phyloP scores from a whole-genome alignment of 2,888 invertebrate species.

The Margaritifera margaritifera region DNA sequence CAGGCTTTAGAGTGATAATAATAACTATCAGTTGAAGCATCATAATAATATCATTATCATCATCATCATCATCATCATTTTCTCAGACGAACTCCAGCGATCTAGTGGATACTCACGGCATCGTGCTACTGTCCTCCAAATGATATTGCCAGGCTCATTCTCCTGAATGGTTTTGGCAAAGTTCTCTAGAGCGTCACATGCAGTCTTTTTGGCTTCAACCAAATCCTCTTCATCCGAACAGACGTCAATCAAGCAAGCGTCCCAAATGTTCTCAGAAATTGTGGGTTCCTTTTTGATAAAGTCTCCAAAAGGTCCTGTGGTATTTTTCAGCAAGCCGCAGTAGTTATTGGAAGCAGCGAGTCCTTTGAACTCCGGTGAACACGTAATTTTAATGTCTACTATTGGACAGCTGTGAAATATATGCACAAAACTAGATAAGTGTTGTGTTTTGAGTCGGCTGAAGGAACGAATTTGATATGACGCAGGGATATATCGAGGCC shows the following conservation, averaged over 20 bases:
- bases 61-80: no score
- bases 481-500: no score
- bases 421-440: no score
- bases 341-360: constrained; percentile 8
- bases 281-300: constrained; percentile 19
- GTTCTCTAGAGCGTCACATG: constrained; percentile 33
- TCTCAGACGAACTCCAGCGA: no score
- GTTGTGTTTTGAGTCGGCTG: no score
- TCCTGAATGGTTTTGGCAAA: constrained; percentile 35
- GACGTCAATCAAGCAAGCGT: constrained; percentile 31
- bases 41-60: no score
- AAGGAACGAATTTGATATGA: no score
- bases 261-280: constrained; percentile 21
- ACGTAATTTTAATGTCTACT: constrained; percentile 10
- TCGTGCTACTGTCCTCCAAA: constrained; percentile 26
- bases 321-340: constrained; percentile 25
- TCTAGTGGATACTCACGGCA: constrained; percentile 26
- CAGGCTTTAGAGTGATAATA: no score
- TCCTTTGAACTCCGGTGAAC: constrained; percentile 6
- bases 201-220: constrained; percentile 5
- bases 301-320: constrained; percentile 22
- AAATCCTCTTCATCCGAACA: constrained; percentile 25
- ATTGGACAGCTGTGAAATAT: no score
- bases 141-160: constrained; percentile 15
- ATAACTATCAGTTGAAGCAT: no score